Base-by-base conservation (phyloP, 1,140 invertebrate genomes). In the Eriosoma lanigerum region DNA sequence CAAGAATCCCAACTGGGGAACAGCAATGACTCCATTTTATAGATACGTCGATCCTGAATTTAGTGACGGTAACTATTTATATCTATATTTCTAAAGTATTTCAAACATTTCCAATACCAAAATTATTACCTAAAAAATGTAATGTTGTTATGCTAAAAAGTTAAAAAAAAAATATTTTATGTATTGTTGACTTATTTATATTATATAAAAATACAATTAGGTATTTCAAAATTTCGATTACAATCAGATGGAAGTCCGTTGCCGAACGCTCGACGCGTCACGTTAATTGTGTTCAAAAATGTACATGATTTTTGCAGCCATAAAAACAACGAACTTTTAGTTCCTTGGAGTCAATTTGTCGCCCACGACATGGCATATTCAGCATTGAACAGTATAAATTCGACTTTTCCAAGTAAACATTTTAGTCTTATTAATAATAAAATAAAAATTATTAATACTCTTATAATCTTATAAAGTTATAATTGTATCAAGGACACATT, bases 21-120 rank as follows among this genome's bases (percentile, higher is more conserved):
- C 90, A 1, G 89, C 92, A 0, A 91, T 91, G 84, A 92, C 89
- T 19, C 91, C 95, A 0, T 94, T 96, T 83, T 86, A 90, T 60
- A 90, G 96, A 82, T 84, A 90, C 12, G 83, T 94, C 1, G 88
- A 89, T 12, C 90, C 97, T 0, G 90, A 90, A 83, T 95, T 95
- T 84, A 90, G 89, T 4, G 93, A 96, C 84, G 93, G 93, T 89
- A 88, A 73, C n/a, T n/a, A n/a, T n/a, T n/a, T n/a, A n/a, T n/a
- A n/a, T n/a, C n/a, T 29, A 38, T 38, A 44, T 50, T 66, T 13
- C 3, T 44, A 44, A 38, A 38, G 8, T 38, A 38, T 38, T 38
- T 38, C 8, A 38, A 38, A 38, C 8, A 38, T 4, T 38, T n/a
- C n/a, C n/a, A n/a, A n/a, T n/a, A n/a, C n/a, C n/a, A n/a, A 38